Conservation (phyloP, 37 sponge, comb jelly and placozoan species). For the Halisarca cf. caerulea region DNA sequence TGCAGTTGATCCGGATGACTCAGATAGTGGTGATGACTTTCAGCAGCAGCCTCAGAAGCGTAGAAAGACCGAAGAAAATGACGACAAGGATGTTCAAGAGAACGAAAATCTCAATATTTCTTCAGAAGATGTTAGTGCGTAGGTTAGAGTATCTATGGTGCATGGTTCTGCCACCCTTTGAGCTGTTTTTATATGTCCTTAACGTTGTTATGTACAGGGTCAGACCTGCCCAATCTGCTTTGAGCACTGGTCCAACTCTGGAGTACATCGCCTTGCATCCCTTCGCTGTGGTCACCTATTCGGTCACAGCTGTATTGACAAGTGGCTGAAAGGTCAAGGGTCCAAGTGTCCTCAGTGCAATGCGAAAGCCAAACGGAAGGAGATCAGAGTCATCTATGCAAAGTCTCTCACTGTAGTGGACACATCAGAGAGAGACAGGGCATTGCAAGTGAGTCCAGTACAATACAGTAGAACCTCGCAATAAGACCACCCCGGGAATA, state of each 20-base stretch:
- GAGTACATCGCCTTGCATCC: slow-evolving; percentile 75
- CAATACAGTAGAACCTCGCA: no score
- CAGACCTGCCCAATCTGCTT: slow-evolving; percentile 87
- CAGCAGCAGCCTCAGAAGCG: background rate
- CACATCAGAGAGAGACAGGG: slow-evolving; percentile 85
- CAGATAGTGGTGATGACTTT: background rate
- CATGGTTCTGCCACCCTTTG: background rate
- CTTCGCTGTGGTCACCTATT: slow-evolving; percentile 91
- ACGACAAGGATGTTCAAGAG: background rate
- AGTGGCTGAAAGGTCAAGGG: slow-evolving; percentile 69
- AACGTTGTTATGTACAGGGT: slow-evolving; percentile 62
- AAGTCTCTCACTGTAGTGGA: slow-evolving; percentile 78
- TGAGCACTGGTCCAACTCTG: slow-evolving; percentile 90
- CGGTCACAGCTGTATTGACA: slow-evolving; percentile 85
- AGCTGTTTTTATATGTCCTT: no score
- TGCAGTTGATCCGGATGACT: no score
- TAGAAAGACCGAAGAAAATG: background rate
- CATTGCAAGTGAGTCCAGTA: slow-evolving; percentile 46
- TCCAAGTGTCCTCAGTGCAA: slow-evolving; percentile 93
- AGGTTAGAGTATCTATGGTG: background rate
- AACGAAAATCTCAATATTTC: background rate
- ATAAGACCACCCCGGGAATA: no score
- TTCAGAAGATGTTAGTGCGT: background rate
- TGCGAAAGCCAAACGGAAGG: slow-evolving; percentile 56
- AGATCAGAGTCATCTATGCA: slow-evolving; percentile 84